Evolutionary conservation across 30 jellyfish, hydroid and myxozoan species (phyloP), one percentile per base, ranked within the genome.

Genomic region (Mastigias papua): DNA sequence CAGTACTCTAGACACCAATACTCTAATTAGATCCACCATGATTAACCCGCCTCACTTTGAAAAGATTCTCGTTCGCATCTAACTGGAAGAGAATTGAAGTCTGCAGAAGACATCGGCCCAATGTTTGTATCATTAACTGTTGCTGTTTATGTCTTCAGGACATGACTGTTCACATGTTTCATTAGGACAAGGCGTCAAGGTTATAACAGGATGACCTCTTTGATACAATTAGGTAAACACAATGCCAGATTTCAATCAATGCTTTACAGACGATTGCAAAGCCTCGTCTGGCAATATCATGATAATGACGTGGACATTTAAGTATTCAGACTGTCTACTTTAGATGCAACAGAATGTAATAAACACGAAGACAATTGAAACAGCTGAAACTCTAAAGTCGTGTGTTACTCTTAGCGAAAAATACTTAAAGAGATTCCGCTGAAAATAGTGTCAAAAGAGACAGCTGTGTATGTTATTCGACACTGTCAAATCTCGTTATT

Each of bases 401-500:
- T 15, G 74, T 42, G 5, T 63, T 63, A 42, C 22, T 63, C 8
- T 20, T 23, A 1, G 26, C 37, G 23, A 11, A 63, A 19, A 26
- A 63, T 63, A 20, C 74, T 23, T 27, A 63, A 63, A 63, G 42
- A 63, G 74, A 63, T 63, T 63, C 26, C 37, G 37, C 74, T 63
- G 74, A 63, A 63, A 63, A 63, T 63, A 63, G 74, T 63, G 37
- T 27, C 74, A 63, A 15, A n/a, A 23, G 25, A 51, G 67, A 63
- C 74, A 63, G 74, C 74, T 63, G 74, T 17, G 19, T 15, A 10
- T 17, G 6, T 63, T 4, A 27, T 63, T 63, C 46, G 7, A 9
- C n/a, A n/a, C 4, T 20, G 23, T 1, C 3, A 7, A n/a, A 27
- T 23, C 74, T 63, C 74, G 42, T 63, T 1, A n/a, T n/a, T n/a